Conservation (phyloP, 2,113 vertebrate species). For the Cheirogaleus medius region DNA sequence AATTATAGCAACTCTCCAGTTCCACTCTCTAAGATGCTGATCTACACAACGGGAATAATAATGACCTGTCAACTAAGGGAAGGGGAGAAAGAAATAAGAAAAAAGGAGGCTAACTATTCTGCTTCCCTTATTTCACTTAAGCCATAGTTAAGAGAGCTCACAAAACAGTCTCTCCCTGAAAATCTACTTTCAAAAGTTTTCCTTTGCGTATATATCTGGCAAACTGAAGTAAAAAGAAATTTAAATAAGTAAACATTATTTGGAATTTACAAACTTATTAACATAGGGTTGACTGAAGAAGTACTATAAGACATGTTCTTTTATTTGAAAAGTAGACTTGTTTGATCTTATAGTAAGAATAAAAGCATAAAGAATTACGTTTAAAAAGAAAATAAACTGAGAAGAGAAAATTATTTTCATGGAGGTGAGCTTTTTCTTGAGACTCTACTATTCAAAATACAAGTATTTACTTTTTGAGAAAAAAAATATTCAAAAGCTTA, state of each 20-base stretch:
- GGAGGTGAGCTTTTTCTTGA: background rate
- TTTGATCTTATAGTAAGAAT: constrained; percentile 7
- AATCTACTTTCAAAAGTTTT: background rate
- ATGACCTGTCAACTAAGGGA: background rate
- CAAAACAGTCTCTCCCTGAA: background rate
- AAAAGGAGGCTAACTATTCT: background rate
- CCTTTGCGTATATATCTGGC: background rate
- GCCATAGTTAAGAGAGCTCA: background rate
- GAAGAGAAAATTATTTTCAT: constrained; percentile 36
- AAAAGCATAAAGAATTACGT: constrained; percentile 29
- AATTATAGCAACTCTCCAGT: background rate
- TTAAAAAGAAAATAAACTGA: constrained; percentile 28
- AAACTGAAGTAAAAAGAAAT: constrained; percentile 51
- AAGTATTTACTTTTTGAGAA: background rate
- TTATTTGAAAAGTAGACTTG: constrained; percentile 41
- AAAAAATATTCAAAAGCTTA: constrained; percentile 11
- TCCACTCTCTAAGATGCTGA: background rate
- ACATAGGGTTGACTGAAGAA: background rate
- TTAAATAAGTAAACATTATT: background rate
- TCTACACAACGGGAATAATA: background rate
- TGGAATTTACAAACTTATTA: constrained; percentile 34
- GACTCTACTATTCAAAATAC: background rate
- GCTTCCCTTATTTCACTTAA: constrained; percentile 15
- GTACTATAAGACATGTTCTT: background rate
- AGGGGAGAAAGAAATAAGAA: background rate